A percentile compares a stretch with the other conserved stretches of the same genome.
These are phyloP conservation scores for Gastrophryne carolinensis DNA, from an alignment of 2,797 vertebrate species.

Conservation along the genomic window DNA sequence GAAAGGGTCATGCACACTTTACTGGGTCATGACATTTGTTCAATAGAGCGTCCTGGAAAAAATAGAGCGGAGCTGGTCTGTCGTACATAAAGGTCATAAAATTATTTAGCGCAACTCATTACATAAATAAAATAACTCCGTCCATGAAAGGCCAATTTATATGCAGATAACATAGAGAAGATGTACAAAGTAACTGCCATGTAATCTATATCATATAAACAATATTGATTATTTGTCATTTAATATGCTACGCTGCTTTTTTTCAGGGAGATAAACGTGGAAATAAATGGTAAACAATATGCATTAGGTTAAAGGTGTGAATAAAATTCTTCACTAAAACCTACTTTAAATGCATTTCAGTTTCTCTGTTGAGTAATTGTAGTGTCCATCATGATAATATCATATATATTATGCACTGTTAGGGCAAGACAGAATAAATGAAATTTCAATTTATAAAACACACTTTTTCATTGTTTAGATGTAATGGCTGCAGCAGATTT, in stretches of 20 bases:
- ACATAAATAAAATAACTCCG: slow-evolving; percentile 49
- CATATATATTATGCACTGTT: slow-evolving; percentile 36
- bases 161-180: slow-evolving; percentile 47
- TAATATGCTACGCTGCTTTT: slow-evolving; percentile 39
- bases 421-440: slow-evolving; percentile 19
- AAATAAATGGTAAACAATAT: slow-evolving; percentile 52
- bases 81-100: slow-evolving; percentile 46
- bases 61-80: slow-evolving; percentile 29
- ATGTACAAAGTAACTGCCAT: slow-evolving; percentile 51
- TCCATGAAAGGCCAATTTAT: slow-evolving; percentile 50
- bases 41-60: slow-evolving; percentile 43
- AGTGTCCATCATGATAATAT: slow-evolving; percentile 42
- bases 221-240: slow-evolving; percentile 53
- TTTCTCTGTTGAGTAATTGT: slow-evolving; percentile 9
- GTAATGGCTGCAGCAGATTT: not conserved
- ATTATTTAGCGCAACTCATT: slow-evolving; percentile 51
- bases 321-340: slow-evolving; percentile 36
- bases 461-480: not conserved
- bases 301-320: slow-evolving; percentile 48
- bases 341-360: slow-evolving; percentile 44
- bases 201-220: slow-evolving; percentile 53
- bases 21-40: slow-evolving; percentile 48
- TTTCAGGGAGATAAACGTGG: slow-evolving; percentile 37
- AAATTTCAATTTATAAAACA: slow-evolving; percentile 36
- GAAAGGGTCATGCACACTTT: slow-evolving; percentile 31